These are phyloP conservation scores for Ammodytes dubius DNA, from an alignment of 2,113 vertebrate genomes.

Conservation along the genomic window DNA sequence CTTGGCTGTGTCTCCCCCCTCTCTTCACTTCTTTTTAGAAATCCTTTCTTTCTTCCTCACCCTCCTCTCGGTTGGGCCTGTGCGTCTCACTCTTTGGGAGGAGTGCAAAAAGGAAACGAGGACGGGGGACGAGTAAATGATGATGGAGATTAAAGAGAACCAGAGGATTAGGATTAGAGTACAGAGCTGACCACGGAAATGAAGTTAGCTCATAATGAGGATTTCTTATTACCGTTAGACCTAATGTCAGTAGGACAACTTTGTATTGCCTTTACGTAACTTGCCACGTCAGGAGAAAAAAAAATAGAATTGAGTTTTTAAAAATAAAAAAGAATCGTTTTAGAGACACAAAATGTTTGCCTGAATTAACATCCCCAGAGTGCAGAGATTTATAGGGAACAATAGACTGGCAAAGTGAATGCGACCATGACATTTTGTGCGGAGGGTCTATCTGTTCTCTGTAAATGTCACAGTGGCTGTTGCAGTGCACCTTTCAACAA, in stretches of 20 bases:
- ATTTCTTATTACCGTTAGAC: not conserved
- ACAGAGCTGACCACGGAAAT: not conserved
- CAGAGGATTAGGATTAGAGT: not conserved
- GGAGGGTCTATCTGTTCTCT: not conserved
- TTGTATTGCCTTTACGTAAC: not conserved
- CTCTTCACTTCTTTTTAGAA: slow-evolving; percentile 65
- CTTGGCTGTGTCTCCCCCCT: slow-evolving; percentile 36
- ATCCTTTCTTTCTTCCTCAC: slow-evolving; percentile 33
- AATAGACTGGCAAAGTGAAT: not conserved
- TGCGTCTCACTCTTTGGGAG: slow-evolving; percentile 28
- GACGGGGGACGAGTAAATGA: slow-evolving; percentile 26
- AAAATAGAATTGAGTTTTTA: no score
- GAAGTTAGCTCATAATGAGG: slow-evolving; percentile 7
- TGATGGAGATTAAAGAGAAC: not conserved
- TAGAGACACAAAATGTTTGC: not conserved
- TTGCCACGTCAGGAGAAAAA: not conserved
- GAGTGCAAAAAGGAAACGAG: slow-evolving; percentile 32
- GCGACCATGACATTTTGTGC: slow-evolving; percentile 5
- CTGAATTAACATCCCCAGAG: not conserved
- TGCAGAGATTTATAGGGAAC: slow-evolving; percentile 2
- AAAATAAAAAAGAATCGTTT: not conserved
- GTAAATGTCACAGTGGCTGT: slow-evolving; percentile 31
- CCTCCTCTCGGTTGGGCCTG: slow-evolving; percentile 46
- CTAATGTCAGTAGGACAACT: not conserved
- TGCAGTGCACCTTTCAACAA: slow-evolving; percentile 4